Percentiles rank a stretch among this genome's conserved stretches.
These are phyloP conservation scores for Glaucidium brasilianum DNA, from an alignment of 2,113 vertebrate genomes.

Conservation along the genomic window DNA sequence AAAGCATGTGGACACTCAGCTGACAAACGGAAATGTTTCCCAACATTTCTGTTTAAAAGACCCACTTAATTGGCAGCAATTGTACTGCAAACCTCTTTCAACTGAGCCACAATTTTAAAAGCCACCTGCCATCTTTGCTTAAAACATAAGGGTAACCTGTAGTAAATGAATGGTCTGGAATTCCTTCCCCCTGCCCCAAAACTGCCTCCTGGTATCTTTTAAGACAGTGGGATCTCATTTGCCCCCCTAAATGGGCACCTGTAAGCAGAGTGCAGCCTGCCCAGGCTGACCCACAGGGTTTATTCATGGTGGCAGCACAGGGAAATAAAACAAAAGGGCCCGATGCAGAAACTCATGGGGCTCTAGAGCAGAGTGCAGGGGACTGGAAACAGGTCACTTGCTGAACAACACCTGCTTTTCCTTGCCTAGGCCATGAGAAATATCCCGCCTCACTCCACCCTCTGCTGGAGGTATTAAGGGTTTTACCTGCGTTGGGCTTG, in stretches of 20 bases:
- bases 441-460: accelerated
- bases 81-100: not conserved
- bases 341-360: accelerated
- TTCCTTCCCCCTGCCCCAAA: accelerated
- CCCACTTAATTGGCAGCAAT: not conserved
- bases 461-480: not conserved
- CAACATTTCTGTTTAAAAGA: not conserved
- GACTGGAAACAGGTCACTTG: not conserved
- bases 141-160: no score
- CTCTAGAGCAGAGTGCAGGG: accelerated
- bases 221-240: accelerated
- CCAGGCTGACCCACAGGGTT: not conserved
- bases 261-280: not conserved
- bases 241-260: accelerated
- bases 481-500: accelerated
- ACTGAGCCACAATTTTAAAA: accelerated
- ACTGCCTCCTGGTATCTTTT: accelerated
- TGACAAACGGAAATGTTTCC: not conserved
- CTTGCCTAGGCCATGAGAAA: not conserved
- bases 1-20: not conserved
- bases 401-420: not conserved
- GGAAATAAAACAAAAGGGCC: not conserved
- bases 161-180: accelerated
- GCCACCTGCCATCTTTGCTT: not conserved
- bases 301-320: not conserved